Conservation (phyloP, 2,888 invertebrate species). For the Campoletis raptor region DNA sequence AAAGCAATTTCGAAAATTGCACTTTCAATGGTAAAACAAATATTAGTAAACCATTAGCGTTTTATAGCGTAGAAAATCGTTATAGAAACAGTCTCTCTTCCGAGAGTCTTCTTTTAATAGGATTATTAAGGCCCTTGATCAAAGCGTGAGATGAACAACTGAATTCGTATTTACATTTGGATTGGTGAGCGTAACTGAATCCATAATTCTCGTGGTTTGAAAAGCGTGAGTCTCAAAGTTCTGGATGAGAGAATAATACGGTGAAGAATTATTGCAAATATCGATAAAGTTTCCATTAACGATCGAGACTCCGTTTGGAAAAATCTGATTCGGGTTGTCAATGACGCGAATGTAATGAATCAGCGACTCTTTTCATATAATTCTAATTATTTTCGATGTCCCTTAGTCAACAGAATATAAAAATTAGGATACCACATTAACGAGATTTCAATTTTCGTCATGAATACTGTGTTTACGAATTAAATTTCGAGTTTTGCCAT, state of each 20-base stretch:
- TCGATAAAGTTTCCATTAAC: constrained; percentile 33
- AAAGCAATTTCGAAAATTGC: background rate
- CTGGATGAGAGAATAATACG: background rate
- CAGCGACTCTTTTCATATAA: background rate
- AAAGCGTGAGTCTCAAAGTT: constrained; percentile 1
- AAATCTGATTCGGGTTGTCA: constrained; percentile 21
- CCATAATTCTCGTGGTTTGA: constrained; percentile 1
- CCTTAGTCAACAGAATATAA: background rate
- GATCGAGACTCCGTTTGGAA: background rate
- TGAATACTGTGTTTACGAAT: background rate
- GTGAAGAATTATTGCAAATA: background rate
- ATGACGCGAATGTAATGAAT: constrained; percentile 44
- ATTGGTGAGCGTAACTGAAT: constrained; percentile 16
- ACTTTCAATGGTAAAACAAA: background rate
- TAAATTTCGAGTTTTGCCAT: background rate
- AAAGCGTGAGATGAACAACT: constrained; percentile 11
- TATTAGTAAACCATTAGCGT: background rate
- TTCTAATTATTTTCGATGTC: background rate
- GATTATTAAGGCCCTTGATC: constrained; percentile 17
- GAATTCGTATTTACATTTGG: constrained; percentile 41
- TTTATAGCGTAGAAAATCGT: background rate
- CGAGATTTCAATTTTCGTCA: background rate
- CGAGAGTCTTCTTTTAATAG: constrained; percentile 7
- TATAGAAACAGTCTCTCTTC: background rate
- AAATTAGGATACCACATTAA: background rate